Evolutionary conservation across 2,888 invertebrate genomes (phyloP).

Genomic region (Orthosia gothica): DNA sequence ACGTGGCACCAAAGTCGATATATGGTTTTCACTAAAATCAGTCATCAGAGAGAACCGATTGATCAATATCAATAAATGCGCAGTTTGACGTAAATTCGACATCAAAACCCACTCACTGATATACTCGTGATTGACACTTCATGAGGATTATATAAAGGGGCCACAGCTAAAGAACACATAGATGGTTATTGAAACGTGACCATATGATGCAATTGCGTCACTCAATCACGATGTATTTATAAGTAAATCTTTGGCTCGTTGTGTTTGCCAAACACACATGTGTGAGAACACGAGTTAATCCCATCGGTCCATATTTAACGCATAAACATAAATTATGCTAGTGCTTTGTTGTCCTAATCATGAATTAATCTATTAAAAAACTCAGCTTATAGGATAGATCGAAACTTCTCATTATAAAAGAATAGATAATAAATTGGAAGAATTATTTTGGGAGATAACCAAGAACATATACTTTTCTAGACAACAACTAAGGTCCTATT

Average conservation of each 20-base stretch:
- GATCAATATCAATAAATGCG: background rate
- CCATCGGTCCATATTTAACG: constrained; percentile 27
- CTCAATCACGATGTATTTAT: constrained; percentile 13
- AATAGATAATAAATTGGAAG: background rate
- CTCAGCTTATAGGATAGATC: too few species aligned
- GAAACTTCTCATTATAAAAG: background rate
- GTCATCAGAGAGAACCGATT: background rate
- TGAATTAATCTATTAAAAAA: background rate
- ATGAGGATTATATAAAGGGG: constrained; percentile 10
- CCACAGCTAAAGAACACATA: constrained; percentile 10
- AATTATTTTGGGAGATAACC: background rate
- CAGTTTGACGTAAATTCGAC: background rate
- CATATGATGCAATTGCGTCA: constrained; percentile 25
- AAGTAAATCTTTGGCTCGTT: constrained; percentile 19
- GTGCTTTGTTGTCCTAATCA: background rate
- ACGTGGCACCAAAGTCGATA: background rate
- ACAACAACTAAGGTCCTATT: background rate
- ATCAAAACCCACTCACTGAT: constrained; percentile 7
- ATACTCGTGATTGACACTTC: constrained; percentile 11
- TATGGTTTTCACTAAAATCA: background rate
- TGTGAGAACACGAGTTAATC: constrained; percentile 18
- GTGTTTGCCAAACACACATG: constrained; percentile 25
- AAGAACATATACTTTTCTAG: background rate
- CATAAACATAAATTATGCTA: constrained; percentile 18
- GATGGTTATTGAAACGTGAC: constrained; percentile 22